Percentiles rank a stretch among this genome's conserved stretches.
These are phyloP conservation scores for Aplochiton taeniatus DNA, from an alignment of 2,797 vertebrate species.

Conservation along the genomic window DNA sequence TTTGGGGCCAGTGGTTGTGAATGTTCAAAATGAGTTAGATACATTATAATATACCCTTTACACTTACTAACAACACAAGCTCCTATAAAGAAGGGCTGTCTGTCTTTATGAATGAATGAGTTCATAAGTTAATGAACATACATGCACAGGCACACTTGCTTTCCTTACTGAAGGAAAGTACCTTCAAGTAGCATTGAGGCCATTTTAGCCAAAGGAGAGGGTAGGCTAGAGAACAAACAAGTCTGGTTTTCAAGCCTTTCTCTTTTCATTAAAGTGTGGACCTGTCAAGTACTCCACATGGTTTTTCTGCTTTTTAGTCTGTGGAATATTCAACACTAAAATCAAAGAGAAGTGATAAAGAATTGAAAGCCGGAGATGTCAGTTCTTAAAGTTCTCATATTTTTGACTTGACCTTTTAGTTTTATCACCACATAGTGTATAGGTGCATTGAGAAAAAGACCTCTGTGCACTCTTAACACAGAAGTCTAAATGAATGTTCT, in stretches of 20 bases:
- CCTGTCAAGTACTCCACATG: too few relatives aligned
- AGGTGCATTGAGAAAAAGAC: constrained; percentile 35
- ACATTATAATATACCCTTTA: constrained; percentile 32
- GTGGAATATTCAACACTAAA: too few relatives aligned
- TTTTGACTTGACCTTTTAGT: constrained; percentile 49
- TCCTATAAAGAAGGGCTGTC: constrained; percentile 56
- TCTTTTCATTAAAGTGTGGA: too few relatives aligned
- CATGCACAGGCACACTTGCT: constrained; percentile 47
- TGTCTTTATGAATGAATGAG: constrained; percentile 28
- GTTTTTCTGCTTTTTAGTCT: too few relatives aligned
- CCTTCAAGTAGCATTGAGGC: constrained; percentile 40
- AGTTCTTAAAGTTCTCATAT: constrained; percentile 50
- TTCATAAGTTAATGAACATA: background rate
- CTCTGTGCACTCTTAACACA: constrained; percentile 26
- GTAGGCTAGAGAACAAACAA: constrained; percentile 12
- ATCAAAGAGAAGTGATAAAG: too few relatives aligned
- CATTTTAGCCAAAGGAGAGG: constrained; percentile 45
- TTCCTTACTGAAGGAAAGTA: constrained; percentile 36
- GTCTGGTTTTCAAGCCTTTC: too few relatives aligned
- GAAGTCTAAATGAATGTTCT: constrained; percentile 39
- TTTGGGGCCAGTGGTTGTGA: constrained; percentile 15
- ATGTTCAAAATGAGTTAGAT: constrained; percentile 13
- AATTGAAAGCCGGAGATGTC: too few relatives aligned
- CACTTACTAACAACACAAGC: constrained; percentile 23
- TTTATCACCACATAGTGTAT: constrained; percentile 66